Base-by-base conservation (phyloP, 2,888 invertebrate genomes). In the Leptinotarsa juncta region DNA sequence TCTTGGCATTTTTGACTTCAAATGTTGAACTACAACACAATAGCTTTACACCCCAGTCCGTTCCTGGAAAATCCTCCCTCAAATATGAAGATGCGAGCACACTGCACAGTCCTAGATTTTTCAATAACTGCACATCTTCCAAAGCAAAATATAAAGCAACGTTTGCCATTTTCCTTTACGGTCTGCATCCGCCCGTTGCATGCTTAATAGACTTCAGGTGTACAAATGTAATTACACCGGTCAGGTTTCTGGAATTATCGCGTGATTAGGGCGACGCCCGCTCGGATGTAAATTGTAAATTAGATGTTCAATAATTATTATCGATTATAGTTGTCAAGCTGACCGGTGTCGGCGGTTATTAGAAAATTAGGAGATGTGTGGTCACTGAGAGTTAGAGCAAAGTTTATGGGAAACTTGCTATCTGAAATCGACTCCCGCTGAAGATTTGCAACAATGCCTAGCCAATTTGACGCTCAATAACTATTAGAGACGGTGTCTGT, bases 221-320 rank as follows among this genome's bases (percentile, higher is more conserved):
- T 82, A 81, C 81, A 78, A 79, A 75, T 80, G 82, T 82, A 84
- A 84, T 84, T 83, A 83, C 79, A 84, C 83, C 83, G 84, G 83
- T 84, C 79, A 79, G 79, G 78, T 82, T 82, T 81, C 81, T 80
- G 80, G 81, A 82, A 82, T 83, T 82, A 83, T 82, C 82, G 80
- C 81, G 77, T 80, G 82, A 79, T 81, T 80, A 81, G 79, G 79
- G 81, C 80, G 80, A 78, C 76, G 77, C 78, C 80, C 75, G 77
- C 77, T 73, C 78, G 78, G 82, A 83, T 84, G 82, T 81, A 83
- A 83, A 84, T 83, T 82, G 42, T n/a, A 62, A 62, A 62, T 62
- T 42, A 82, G 80, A 82, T 81, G 81, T 82, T 80, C 81, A 81
- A 57, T 82, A 82, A 82, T 83, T 82, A 83, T 83, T 83, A 82